Evolutionary conservation across 2,113 vertebrate genomes (phyloP), one percentile per base, ranked within the genome.

Genomic region (Corythornis cristatus): DNA sequence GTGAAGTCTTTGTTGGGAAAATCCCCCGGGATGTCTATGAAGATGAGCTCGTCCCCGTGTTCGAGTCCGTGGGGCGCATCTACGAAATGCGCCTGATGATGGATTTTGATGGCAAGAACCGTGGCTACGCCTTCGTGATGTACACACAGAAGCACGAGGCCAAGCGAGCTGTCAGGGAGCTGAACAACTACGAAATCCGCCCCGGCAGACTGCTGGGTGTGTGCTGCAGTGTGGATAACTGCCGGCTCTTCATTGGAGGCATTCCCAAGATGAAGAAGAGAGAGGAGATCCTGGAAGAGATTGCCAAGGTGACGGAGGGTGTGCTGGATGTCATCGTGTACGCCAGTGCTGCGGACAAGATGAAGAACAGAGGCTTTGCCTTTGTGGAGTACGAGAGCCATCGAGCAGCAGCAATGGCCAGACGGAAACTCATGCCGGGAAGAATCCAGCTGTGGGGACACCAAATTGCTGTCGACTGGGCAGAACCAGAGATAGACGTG

Each of bases 41-140:
- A 92, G 99, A 99, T 21, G 99, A 99, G 96, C 97, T 99, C 4
- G 99, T 99, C 54, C 99, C 99, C 0, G 99, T 99, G 79, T 99
- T 99, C 6, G 99, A 99, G 97, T 91, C 98, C 0, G 98, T 99
- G 0, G 99, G 99, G 17, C 98, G 98, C 83, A 99, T 99, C 97
- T 99, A 99, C 3, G 99, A 99, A 97, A 99, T 99, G 98, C 99
- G 99, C 26, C 96, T 99, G 79, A 99, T 99, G 99, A 99, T 99
- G 99, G 99, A 99, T 97, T 99, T 99, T 20, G 99, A 99, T 2
- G 99, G 99, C 60, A 99, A 99, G 97, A 99, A 99, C 97, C 98
- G 99, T 0, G 99, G 99, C 60, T 99, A 99, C 0, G 99, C 99
- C 46, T 99, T 99, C 2, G 99, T 99, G 73, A 99, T 99, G 98